Evolutionary conservation across 1,140 invertebrate species (phyloP).

Genomic region (Penaeus vannamei): DNA sequence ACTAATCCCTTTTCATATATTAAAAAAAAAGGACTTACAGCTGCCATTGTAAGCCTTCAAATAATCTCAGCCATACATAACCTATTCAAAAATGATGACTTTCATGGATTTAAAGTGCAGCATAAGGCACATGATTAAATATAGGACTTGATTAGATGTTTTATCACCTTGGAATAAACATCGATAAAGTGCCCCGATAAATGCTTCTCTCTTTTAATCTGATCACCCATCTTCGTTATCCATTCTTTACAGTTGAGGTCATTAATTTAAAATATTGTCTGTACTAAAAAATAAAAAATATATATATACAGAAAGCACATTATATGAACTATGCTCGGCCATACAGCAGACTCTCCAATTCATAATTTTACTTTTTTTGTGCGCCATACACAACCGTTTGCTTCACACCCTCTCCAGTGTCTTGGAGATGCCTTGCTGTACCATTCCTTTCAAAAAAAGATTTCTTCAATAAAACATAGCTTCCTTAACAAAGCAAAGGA

Average conservation of each 20-base stretch:
- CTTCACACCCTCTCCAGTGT: too few species aligned
- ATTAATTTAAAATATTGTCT: too few species aligned
- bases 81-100: slow-evolving; percentile 18
- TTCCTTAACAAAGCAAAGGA: slow-evolving; percentile 1
- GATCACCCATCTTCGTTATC: slow-evolving; percentile 1
- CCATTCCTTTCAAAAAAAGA: too few species aligned
- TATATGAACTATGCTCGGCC: too few species aligned
- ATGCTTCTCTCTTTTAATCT: not conserved
- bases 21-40: not conserved
- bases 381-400: too few species aligned
- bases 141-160: slow-evolving; percentile 34
- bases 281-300: too few species aligned
- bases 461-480: too few species aligned
- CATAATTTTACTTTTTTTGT: too few species aligned
- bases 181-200: slow-evolving; percentile 35
- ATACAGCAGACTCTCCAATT: too few species aligned
- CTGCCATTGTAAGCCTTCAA: slow-evolving; percentile 10
- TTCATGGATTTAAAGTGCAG: slow-evolving; percentile 45
- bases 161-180: slow-evolving; percentile 22
- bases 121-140: slow-evolving; percentile 60
- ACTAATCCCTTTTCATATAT: slow-evolving; percentile 7
- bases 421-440: too few species aligned
- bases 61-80: slow-evolving; percentile 24
- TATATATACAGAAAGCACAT: too few species aligned
- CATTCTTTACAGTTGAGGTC: too few species aligned